phyloP scores from a whole-genome alignment of 1,140 invertebrate species.

The Acromyrmex heyeri region DNA sequence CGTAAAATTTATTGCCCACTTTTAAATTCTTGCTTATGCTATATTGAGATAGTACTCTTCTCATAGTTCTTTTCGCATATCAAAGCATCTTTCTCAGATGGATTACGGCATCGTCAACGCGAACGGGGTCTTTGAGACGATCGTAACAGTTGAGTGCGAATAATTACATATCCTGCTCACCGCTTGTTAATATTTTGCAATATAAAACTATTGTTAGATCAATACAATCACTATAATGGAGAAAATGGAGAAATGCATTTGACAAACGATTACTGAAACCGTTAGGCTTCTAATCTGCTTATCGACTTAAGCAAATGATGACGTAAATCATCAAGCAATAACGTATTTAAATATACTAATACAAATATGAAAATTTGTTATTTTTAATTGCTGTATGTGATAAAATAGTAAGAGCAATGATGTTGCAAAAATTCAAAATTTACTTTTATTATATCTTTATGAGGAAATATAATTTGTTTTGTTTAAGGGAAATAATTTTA shows the following conservation, averaged over 20 bases:
- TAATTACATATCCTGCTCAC: slow-evolving; percentile 39
- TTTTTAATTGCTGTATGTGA: slow-evolving; percentile 2
- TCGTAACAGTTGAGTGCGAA: slow-evolving; percentile 32
- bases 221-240: background rate
- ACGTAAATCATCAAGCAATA: slow-evolving; percentile 11
- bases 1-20: background rate
- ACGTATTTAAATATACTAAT: background rate
- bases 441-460: background rate
- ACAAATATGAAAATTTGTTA: background rate
- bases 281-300: slow-evolving; percentile 31
- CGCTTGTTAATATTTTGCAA: slow-evolving; percentile 49
- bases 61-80: slow-evolving; percentile 10
- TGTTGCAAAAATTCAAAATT: slow-evolving; percentile 16
- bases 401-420: background rate
- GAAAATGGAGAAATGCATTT: slow-evolving; percentile 23
- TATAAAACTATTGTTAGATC: slow-evolving; percentile 31
- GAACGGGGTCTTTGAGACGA: slow-evolving; percentile 22
- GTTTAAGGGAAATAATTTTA: background rate
- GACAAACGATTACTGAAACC: slow-evolving; percentile 5
- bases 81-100: slow-evolving; percentile 50
- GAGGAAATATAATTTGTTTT: too few relatives aligned
- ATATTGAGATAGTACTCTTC: background rate
- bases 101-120: slow-evolving; percentile 42
- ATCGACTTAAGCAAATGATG: slow-evolving; percentile 26
- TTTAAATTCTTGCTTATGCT: background rate